Evolutionary conservation across 2,888 invertebrate species (phyloP), one percentile per base, ranked within the genome.

Genomic region (Prenolepis imparis): DNA sequence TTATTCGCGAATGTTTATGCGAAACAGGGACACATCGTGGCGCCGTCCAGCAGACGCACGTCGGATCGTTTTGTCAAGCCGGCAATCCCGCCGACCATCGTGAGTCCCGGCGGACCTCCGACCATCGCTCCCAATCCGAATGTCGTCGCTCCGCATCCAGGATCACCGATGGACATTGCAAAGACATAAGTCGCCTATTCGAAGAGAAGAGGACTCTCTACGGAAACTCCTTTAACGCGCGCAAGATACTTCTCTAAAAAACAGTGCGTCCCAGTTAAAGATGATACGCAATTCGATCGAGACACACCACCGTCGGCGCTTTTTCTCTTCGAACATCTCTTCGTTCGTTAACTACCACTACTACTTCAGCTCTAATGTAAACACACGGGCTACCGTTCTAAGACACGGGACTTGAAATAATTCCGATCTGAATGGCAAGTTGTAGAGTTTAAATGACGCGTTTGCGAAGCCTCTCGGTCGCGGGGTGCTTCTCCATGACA

Each of bases 31-130:
- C 94, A 94, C 73, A 91, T 93, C 81, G 91, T 93, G 74, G 90
- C 93, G 82, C 87, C 95, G 89, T 92, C 95, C 88, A 95, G 96
- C 88, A 96, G 97, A 87, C 96, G 97, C 72, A 95, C 97, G 57
- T 97, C 97, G 91, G 98, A 98, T 94, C 96, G 98, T 91, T 98
- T 98, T 93, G 97, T 98, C 84, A 98, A 98, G 95, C 98, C 98
- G 84, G 98, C 98, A 84, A 96, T 97, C 94, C 98, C 98, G 84
- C 96, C 96, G 87, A 95, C 95, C 88, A 95, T 95, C 89, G 94
- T 95, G 88, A 95, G 95, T 80, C 94, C 96, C 1, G 96, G 95
- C 85, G 95, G 93, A 52, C 93, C 94, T 61, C 89, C 93, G 81
- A 36, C 39, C 28, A 87, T 94, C 86, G 77, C 91, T 82, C 15